Evolutionary conservation across 2,888 invertebrate genomes (phyloP).

Genomic region (Ornithoptera priamus): DNA sequence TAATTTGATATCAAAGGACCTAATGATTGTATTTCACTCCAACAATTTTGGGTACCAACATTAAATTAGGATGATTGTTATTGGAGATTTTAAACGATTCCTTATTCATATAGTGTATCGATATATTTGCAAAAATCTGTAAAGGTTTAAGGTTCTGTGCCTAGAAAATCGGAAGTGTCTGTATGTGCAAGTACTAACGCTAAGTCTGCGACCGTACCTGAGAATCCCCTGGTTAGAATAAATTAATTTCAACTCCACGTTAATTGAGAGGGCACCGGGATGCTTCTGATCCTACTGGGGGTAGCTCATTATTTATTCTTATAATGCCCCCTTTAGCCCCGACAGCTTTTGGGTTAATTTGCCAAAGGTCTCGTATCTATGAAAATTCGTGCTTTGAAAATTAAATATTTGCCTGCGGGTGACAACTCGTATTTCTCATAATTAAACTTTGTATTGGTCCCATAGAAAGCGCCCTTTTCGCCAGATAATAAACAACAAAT

Average conservation of each 20-base stretch:
- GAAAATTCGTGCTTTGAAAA: constrained; percentile 55
- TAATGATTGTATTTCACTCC: too few species aligned
- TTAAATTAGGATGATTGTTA: too few species aligned
- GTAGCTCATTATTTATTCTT: constrained; percentile 68
- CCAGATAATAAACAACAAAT: not conserved
- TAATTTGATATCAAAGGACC: too few species aligned
- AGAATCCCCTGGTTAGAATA: constrained; percentile 56
- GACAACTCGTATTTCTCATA: constrained; percentile 24
- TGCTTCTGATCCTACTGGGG: constrained; percentile 49
- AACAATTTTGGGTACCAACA: too few species aligned
- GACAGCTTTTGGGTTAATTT: constrained; percentile 59
- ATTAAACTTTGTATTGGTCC: constrained; percentile 19
- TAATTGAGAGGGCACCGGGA: constrained; percentile 61
- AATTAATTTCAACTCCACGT: constrained; percentile 64
- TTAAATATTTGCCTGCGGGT: constrained; percentile 37
- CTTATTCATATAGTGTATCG: too few species aligned
- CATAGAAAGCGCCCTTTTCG: constrained; percentile 5
- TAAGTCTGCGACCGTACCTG: constrained; percentile 30
- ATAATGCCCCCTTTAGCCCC: constrained; percentile 59
- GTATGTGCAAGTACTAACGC: constrained; percentile 6
- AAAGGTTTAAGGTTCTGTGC: too few species aligned
- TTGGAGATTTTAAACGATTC: too few species aligned
- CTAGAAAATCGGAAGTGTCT: not conserved
- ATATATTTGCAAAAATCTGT: too few species aligned
- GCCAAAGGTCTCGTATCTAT: constrained; percentile 51